Base-by-base conservation (phyloP, 2,888 invertebrate species). In the Polymixis lichenea region DNA sequence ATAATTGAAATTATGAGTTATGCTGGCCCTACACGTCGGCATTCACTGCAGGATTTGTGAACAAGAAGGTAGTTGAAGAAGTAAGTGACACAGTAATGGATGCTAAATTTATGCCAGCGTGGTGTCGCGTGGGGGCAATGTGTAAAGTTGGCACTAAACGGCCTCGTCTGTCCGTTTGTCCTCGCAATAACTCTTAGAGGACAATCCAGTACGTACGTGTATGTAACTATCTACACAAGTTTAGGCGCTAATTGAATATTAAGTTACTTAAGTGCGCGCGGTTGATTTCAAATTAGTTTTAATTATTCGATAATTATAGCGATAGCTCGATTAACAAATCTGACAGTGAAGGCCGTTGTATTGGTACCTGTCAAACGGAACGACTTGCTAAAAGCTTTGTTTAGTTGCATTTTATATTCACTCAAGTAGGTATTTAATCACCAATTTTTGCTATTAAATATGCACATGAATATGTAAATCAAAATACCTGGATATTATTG, bases 241-340 rank as follows among this genome's bases (percentile, higher is more conserved):
- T 89, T 89, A 90, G 87, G 90, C 89, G 90, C 89, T 93, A 93
- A 94, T 94, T 93, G 92, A 95, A 94, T 95, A 94, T 93, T 92
- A 92, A 92, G 89, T 93, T 91, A 90, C 91, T 90, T 90, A 88
- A 86, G 88, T 87, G 78, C 89, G 91, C 89, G 89, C 90, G 91
- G 94, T 93, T 93, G 93, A 91, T 94, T 92, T 91, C 89, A 89
- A 92, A 90, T 90, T 90, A 89, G 91, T 90, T 94, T 91, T 93
- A 92, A 94, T 93, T 93, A 92, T 91, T 91, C 89, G 87, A 92
- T 92, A 93, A 94, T 84, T 92, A 90, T 89, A 91, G 82, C 87
- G 90, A 91, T 91, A 90, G 87, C 82, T 90, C 88, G 90, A 92
- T 89, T 90, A 90, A 91, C 90, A 91, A 90, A 92, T 92, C 89